phyloP scores from a whole-genome alignment of 2,888 invertebrate species.

The Standfussiana lucernea region DNA sequence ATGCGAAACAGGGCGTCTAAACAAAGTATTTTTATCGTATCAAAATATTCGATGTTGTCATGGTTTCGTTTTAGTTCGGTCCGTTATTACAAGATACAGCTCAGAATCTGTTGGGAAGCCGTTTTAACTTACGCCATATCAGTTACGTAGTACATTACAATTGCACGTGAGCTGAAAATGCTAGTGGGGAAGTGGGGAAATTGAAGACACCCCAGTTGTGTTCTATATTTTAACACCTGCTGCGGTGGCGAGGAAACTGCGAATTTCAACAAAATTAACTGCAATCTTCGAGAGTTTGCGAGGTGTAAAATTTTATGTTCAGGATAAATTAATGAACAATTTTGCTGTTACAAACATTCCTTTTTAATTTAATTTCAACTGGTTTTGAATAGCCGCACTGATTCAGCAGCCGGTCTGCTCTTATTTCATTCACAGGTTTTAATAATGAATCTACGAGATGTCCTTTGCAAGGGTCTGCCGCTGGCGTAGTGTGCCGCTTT shows the following conservation, averaged over 20 bases:
- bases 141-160: constrained; percentile 78
- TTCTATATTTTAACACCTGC: constrained; percentile 81
- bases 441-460: constrained; percentile 62
- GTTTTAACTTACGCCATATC: constrained; percentile 76
- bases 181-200: constrained; percentile 75
- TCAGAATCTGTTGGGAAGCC: constrained; percentile 68
- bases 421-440: constrained; percentile 59
- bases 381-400: constrained; percentile 67
- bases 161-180: constrained; percentile 80
- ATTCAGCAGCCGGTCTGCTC: constrained; percentile 55
- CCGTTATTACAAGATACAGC: constrained; percentile 61
- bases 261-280: constrained; percentile 79
- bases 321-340: constrained; percentile 78
- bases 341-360: constrained; percentile 72
- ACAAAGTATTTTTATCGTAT: constrained; percentile 43
- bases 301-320: constrained; percentile 76
- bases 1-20: constrained; percentile 11
- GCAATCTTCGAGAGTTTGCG: constrained; percentile 75
- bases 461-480: constrained; percentile 46
- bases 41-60: constrained; percentile 29
- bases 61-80: constrained; percentile 36
- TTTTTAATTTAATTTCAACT: constrained; percentile 71
- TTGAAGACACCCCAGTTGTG: constrained; percentile 77
- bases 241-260: constrained; percentile 69
- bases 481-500: constrained; percentile 46